phyloP scores from a whole-genome alignment of 2,888 invertebrate species.

The Conchocele bisecta region DNA sequence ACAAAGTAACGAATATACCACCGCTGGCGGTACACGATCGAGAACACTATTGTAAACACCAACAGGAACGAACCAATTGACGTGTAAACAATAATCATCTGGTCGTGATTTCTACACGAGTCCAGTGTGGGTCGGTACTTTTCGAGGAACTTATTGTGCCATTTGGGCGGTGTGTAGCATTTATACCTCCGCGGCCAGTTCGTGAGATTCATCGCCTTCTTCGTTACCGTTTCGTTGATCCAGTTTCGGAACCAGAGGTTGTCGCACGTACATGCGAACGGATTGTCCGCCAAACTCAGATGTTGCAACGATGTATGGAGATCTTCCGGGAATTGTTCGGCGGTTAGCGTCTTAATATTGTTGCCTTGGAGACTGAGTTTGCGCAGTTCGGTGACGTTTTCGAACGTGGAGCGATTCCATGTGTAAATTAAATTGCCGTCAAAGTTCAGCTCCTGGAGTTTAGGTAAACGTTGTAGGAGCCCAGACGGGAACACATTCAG shows the following conservation, averaged over 20 bases:
- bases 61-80: not conserved
- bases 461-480: not conserved
- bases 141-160: not conserved
- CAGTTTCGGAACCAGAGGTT: constrained; percentile 26
- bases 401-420: not conserved
- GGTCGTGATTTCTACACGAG: not conserved
- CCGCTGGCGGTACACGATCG: not conserved
- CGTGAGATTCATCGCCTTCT: no score
- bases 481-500: not conserved
- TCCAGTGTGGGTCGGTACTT: not conserved
- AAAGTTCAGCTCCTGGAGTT: not conserved
- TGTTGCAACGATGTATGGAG: not conserved
- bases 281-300: constrained; percentile 12
- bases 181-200: not conserved
- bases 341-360: not conserved
- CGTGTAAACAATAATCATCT: not conserved
- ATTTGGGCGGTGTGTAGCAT: not conserved
- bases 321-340: not conserved
- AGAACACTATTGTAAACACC: not conserved
- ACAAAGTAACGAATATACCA: constrained; percentile 11
- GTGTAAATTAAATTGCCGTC: not conserved
- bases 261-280: constrained; percentile 20
- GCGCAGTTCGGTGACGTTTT: not conserved
- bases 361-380: not conserved
- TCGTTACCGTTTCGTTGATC: no score